Evolutionary conservation across 1,140 invertebrate genomes (phyloP).

Genomic region (Drosophila elegans): DNA sequence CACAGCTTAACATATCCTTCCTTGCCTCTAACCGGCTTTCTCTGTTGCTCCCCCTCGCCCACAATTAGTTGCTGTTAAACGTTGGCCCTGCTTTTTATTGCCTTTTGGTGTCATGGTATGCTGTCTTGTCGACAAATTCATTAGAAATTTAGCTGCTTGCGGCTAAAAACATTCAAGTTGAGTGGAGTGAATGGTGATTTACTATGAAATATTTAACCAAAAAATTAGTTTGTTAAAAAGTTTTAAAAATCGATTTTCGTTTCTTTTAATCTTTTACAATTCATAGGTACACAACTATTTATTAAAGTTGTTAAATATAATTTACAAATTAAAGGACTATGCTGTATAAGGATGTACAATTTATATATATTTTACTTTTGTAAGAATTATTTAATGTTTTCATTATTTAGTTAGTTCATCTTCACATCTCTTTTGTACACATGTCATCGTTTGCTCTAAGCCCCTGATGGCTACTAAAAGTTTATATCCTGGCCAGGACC

Average conservation of each 20-base stretch:
- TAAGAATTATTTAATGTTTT: too few species aligned
- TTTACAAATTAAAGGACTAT: too few species aligned
- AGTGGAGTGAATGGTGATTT: not conserved
- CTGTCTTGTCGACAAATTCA: conserved; percentile 62
- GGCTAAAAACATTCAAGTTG: conserved; percentile 3
- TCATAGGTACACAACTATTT: too few species aligned
- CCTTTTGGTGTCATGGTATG: conserved; percentile 41
- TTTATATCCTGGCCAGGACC: conserved; percentile 29
- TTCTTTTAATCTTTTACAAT: too few species aligned
- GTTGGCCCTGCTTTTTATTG: conserved; percentile 62
- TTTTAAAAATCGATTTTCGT: too few species aligned
- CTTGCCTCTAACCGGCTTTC: not conserved
- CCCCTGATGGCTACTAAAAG: conserved; percentile 42
- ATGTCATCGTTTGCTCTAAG: not conserved
- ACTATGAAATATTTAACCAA: too few species aligned
- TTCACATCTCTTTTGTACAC: too few species aligned
- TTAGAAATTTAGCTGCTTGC: conserved; percentile 68
- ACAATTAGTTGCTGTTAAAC: conserved; percentile 14
- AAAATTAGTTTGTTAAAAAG: too few species aligned
- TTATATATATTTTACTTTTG: too few species aligned
- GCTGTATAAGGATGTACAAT: too few species aligned
- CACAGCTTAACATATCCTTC: conserved; percentile 65
- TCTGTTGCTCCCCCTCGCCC: not conserved
- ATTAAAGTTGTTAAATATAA: too few species aligned
- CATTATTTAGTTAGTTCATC: too few species aligned